A percentile compares a stretch with the other conserved stretches of the same genome.
phyloP scores from a whole-genome alignment of 2,888 invertebrate genomes.

The Caenorhabditis sp. region DNA sequence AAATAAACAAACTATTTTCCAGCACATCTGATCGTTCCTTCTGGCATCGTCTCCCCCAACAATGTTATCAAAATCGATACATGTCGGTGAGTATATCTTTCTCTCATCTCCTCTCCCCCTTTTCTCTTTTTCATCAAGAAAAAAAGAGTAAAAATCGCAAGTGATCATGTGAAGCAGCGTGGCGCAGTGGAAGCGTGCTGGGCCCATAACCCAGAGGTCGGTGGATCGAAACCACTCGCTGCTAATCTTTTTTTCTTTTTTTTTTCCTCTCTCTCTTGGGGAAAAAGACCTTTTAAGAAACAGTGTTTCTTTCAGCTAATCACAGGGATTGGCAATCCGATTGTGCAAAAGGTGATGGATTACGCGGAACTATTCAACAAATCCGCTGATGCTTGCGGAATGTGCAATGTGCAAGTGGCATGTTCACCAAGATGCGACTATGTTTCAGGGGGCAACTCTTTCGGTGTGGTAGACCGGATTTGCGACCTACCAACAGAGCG shows the following conservation, averaged over 20 bases:
- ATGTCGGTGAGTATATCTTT: slow-evolving; percentile 59
- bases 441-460: slow-evolving; percentile 58
- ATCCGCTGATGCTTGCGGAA: slow-evolving; percentile 63
- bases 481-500: slow-evolving; percentile 65
- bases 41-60: slow-evolving; percentile 59
- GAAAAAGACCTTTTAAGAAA: neutral
- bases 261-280: too few relatives aligned
- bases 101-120: too few relatives aligned
- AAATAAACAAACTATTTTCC: slow-evolving; percentile 24
- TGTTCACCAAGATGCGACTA: slow-evolving; percentile 55
- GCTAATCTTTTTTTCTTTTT: neutral
- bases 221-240: slow-evolving; percentile 1
- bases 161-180: slow-evolving; percentile 41
- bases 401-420: slow-evolving; percentile 67
- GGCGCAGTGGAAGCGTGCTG: slow-evolving; percentile 78
- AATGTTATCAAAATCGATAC: slow-evolving; percentile 64
- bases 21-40: slow-evolving; percentile 64
- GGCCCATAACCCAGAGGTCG: slow-evolving; percentile 79
- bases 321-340: slow-evolving; percentile 63
- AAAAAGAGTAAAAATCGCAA: slow-evolving; percentile 1
- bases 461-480: slow-evolving; percentile 65
- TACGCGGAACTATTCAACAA: slow-evolving; percentile 67
- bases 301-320: slow-evolving; percentile 55
- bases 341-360: slow-evolving; percentile 66
- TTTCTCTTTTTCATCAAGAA: too few relatives aligned